Evolutionary conservation across 2,888 invertebrate species (phyloP).

Genomic region (Oxystoma pomonae): DNA sequence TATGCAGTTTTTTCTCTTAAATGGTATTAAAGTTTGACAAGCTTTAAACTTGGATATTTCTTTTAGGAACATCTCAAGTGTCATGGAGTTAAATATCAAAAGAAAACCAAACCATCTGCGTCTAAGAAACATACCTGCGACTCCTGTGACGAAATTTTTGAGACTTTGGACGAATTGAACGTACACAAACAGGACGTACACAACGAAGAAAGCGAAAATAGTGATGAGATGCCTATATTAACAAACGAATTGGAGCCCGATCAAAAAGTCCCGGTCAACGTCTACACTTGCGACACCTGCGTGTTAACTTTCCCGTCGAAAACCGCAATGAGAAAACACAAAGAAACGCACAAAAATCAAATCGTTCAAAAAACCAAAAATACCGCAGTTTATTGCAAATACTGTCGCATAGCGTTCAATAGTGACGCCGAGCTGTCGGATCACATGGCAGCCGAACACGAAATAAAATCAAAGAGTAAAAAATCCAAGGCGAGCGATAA

Average conservation of each 20-base stretch:
- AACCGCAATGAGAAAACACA: constrained; percentile 44
- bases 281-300: constrained; percentile 47
- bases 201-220: constrained; percentile 1
- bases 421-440: constrained; percentile 31
- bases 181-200: constrained; percentile 47
- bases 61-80: constrained; percentile 45
- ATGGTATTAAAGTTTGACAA: too few relatives aligned
- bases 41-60: too few relatives aligned
- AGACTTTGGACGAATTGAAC: constrained; percentile 52
- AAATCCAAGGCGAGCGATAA: constrained; percentile 23
- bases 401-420: constrained; percentile 40
- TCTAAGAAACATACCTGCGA: constrained; percentile 54
- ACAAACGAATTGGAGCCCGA: constrained; percentile 26
- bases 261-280: constrained; percentile 26
- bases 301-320: constrained; percentile 46
- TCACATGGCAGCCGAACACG: constrained; percentile 42
- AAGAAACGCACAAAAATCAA: constrained; percentile 33
- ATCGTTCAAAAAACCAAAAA: constrained; percentile 8
- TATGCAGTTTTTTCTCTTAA: too few relatives aligned
- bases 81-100: constrained; percentile 45
- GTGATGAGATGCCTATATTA: constrained; percentile 24
- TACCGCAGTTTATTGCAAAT: constrained; percentile 37
- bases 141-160: constrained; percentile 59
- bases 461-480: constrained; percentile 25
- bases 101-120: constrained; percentile 23